phyloP scores from a whole-genome alignment of 2,113 vertebrate genomes.

The Aplodontia rufa region DNA sequence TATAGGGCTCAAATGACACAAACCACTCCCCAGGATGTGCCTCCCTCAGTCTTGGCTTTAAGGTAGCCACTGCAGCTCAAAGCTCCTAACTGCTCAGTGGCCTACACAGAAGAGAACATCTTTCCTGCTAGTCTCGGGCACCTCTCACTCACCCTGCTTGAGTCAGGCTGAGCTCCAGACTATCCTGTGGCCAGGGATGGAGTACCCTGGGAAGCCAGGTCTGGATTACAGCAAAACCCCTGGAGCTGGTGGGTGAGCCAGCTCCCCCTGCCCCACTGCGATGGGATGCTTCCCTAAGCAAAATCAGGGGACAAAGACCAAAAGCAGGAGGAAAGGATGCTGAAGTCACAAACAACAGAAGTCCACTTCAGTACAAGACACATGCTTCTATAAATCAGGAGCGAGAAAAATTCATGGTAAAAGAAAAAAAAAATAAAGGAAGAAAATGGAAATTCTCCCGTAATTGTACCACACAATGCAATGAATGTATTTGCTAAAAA shows the following conservation, averaged over 20 bases:
- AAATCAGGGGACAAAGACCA: background rate
- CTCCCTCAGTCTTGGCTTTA: background rate
- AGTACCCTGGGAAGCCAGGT: background rate
- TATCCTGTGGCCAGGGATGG: background rate
- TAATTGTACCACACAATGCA: background rate
- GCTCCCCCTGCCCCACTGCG: no score
- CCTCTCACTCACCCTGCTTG: background rate
- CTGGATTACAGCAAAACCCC: background rate
- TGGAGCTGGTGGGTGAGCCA: background rate
- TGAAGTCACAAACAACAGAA: background rate
- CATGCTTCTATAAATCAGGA: background rate
- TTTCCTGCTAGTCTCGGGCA: background rate
- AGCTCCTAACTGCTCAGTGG: background rate
- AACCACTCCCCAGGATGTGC: background rate
- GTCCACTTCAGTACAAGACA: background rate
- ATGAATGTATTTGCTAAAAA: background rate
- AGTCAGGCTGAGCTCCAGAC: background rate
- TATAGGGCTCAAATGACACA: background rate
- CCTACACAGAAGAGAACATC: background rate
- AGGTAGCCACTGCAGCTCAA: background rate
- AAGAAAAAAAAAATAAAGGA: background rate
- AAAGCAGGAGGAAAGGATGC: background rate
- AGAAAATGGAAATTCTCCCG: background rate
- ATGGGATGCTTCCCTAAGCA: background rate
- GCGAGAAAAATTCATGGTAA: background rate